Conservation (phyloP, 64 coral and sea anemone species). For the Platygyra sinensis region DNA sequence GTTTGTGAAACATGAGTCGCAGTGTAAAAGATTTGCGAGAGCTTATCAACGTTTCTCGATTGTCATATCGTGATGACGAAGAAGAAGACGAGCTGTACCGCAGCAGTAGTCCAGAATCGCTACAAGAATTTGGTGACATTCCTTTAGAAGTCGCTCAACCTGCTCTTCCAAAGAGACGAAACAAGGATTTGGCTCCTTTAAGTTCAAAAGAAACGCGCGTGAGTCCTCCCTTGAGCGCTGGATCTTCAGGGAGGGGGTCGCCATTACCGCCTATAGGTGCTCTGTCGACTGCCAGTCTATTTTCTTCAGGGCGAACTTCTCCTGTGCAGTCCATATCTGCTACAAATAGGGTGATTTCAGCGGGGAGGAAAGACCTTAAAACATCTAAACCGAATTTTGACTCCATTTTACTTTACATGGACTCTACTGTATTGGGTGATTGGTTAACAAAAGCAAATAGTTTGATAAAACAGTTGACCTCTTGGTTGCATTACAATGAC, state of each 20-base stretch:
- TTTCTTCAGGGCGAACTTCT: conserved; percentile 26
- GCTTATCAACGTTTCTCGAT: conserved; percentile 79
- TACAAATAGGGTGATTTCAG: not conserved
- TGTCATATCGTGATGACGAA: conserved; percentile 85
- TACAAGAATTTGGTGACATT: conserved; percentile 27
- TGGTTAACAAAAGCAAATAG: conserved; percentile 75
- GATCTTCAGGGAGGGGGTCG: conserved; percentile 59
- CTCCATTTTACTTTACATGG: conserved; percentile 56
- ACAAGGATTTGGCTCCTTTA: conserved; percentile 53
- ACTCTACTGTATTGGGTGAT: conserved; percentile 74
- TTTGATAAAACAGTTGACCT: conserved; percentile 60
- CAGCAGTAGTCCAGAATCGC: not conserved
- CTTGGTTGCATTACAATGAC: conserved; percentile 61
- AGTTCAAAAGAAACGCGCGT: conserved; percentile 12
- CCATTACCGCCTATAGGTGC: conserved; percentile 69
- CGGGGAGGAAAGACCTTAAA: conserved; percentile 8
- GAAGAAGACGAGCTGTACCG: conserved; percentile 37
- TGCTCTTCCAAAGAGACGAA: conserved; percentile 69
- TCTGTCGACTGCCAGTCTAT: conserved; percentile 57
- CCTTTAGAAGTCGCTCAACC: conserved; percentile 46
- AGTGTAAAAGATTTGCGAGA: conserved; percentile 90
- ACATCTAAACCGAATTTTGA: conserved; percentile 71
- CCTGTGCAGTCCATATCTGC: not conserved
- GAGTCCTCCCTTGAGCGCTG: conserved; percentile 59
- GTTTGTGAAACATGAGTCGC: conserved; percentile 71